Percentiles rank a stretch among this genome's conserved stretches.
These are phyloP conservation scores for Cremastinae sp. DNA, from an alignment of 2,888 invertebrate genomes.

Conservation along the genomic window DNA sequence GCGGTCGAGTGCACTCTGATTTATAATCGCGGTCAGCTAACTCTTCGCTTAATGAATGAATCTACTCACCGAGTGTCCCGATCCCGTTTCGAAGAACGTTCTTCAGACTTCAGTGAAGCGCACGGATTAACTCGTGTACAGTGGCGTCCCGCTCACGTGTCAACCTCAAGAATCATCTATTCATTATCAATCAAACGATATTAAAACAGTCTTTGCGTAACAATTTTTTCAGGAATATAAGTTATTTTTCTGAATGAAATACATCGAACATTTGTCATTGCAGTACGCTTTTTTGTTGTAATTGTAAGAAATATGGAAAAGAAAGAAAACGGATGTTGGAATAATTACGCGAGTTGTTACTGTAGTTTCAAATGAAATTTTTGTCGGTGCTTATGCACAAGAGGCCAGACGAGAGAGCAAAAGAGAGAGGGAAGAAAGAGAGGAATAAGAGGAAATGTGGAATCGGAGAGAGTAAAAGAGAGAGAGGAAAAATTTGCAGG, in stretches of 20 bases:
- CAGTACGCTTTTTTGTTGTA: too few relatives aligned
- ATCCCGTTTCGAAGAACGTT: constrained; percentile 13
- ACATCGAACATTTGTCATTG: too few relatives aligned
- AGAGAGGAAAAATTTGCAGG: constrained; percentile 43
- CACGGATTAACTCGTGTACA: too few relatives aligned
- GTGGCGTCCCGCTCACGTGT: too few relatives aligned
- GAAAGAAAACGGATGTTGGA: neutral
- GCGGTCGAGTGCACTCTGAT: constrained; percentile 42
- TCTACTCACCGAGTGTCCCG: constrained; percentile 11
- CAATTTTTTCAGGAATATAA: too few relatives aligned
- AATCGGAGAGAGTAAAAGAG: constrained; percentile 17
- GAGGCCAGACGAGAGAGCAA: neutral
- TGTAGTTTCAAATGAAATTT: constrained; percentile 46
- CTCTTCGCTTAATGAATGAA: constrained; percentile 56
- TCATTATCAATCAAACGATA: too few relatives aligned
- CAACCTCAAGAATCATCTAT: too few relatives aligned
- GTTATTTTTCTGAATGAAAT: too few relatives aligned
- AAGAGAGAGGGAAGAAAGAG: neutral
- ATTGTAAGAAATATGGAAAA: neutral
- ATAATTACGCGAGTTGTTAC: neutral
- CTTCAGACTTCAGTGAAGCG: neutral
- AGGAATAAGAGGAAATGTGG: neutral
- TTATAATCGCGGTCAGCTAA: constrained; percentile 44
- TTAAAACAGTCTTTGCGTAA: too few relatives aligned
- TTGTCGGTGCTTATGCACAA: constrained; percentile 25